Conservation (phyloP, 2,797 vertebrate species). For the Otolemur crassicaudatus region DNA sequence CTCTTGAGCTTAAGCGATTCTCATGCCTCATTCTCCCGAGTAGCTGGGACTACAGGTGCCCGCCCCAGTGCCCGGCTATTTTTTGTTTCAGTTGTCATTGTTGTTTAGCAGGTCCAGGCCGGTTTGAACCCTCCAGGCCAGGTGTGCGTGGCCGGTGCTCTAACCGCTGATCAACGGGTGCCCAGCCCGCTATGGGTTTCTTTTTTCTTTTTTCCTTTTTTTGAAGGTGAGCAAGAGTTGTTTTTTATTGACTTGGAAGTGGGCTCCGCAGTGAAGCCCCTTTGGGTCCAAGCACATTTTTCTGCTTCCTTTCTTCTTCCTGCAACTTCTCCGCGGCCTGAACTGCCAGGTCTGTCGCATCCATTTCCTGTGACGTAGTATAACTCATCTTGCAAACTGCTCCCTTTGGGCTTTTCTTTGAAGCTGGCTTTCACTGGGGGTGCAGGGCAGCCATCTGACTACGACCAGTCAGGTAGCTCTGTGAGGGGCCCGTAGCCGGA, state of each 20-base stretch:
- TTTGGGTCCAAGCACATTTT: conserved; percentile 82
- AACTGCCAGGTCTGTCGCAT: conserved; percentile 79
- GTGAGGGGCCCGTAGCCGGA: conserved; percentile 83
- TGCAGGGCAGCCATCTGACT: conserved; percentile 88
- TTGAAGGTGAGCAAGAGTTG: neutral
- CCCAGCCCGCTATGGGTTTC: too few relatives aligned
- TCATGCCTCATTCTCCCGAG: too few relatives aligned
- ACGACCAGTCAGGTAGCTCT: conserved; percentile 90
- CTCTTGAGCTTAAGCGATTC: too few relatives aligned
- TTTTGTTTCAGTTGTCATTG: too few relatives aligned
- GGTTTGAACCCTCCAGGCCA: too few relatives aligned
- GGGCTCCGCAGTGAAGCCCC: conserved; percentile 42
- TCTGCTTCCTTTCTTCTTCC: conserved; percentile 65
- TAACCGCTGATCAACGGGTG: too few relatives aligned
- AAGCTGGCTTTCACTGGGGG: conserved; percentile 90
- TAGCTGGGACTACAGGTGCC: too few relatives aligned
- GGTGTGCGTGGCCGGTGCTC: too few relatives aligned
- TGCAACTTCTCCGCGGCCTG: conserved; percentile 65
- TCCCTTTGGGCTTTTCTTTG: conserved; percentile 89
- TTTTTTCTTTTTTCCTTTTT: too few relatives aligned
- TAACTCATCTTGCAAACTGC: conserved; percentile 85
- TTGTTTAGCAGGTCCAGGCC: too few relatives aligned
- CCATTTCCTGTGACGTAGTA: conserved; percentile 82
- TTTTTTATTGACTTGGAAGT: conserved; percentile 63
- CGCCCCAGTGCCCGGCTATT: too few relatives aligned